phyloP scores from a whole-genome alignment of 2,113 vertebrate genomes.

The Hippocampus guttulatus region DNA sequence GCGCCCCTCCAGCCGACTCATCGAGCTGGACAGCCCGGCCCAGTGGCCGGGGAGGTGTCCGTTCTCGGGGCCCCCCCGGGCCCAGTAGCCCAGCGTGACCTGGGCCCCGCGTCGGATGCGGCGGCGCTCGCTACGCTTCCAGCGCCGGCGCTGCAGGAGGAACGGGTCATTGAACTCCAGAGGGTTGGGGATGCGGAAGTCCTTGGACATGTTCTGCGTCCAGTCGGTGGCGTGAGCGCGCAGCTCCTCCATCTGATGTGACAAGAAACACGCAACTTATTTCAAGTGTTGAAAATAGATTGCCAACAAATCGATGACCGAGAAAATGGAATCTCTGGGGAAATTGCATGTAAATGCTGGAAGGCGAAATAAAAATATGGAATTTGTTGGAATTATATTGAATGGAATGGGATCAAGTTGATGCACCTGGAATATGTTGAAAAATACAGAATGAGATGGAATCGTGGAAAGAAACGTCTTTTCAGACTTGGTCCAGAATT shows the following conservation, averaged over 20 bases:
- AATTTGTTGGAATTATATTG: no score
- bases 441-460: no score
- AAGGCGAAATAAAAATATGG: no score
- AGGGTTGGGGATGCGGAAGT: slow-evolving; percentile 79
- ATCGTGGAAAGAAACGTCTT: no score
- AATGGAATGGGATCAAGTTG: no score
- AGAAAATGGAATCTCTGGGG: no score
- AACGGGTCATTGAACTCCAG: slow-evolving; percentile 76
- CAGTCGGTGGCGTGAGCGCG: slow-evolving; percentile 88
- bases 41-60: slow-evolving; percentile 65
- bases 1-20: slow-evolving; percentile 40
- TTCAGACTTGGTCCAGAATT: no score
- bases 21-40: slow-evolving; percentile 55
- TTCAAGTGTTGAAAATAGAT: no score
- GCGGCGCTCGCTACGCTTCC: slow-evolving; percentile 67
- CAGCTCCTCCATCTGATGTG: slow-evolving; percentile 83
- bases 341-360: no score
- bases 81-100: slow-evolving; percentile 51
- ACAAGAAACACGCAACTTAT: background rate
- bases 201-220: slow-evolving; percentile 82
- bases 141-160: slow-evolving; percentile 70
- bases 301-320: no score
- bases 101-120: slow-evolving; percentile 62
- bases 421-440: no score
- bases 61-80: slow-evolving; percentile 51